phyloP scores from a whole-genome alignment of 2,797 vertebrate genomes.

The Lithobates sylvaticus region DNA sequence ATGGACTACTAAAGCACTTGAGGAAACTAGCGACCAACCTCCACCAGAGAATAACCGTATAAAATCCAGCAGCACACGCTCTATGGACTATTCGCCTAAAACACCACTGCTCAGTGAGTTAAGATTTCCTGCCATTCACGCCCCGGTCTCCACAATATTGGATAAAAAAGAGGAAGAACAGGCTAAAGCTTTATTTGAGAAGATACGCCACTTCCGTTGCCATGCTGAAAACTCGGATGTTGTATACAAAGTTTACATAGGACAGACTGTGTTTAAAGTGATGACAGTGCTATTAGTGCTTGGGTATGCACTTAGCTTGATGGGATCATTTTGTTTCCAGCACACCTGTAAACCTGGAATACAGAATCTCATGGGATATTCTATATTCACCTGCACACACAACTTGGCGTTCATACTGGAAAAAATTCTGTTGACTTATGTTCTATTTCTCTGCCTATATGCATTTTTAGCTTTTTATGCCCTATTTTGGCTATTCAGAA shows the following conservation, averaged over 20 bases:
- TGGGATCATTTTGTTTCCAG: constrained; percentile 78
- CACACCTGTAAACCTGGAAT: constrained; percentile 77
- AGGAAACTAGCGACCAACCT: constrained; percentile 78
- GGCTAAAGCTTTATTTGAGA: constrained; percentile 83
- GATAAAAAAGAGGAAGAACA: constrained; percentile 83
- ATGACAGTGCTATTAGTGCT: constrained; percentile 75
- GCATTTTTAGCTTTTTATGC: constrained; percentile 79
- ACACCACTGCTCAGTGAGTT: constrained; percentile 48
- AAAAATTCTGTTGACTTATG: constrained; percentile 80
- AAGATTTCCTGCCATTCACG: constrained; percentile 32
- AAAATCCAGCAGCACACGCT: constrained; percentile 42
- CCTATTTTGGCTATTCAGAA: constrained; percentile 80
- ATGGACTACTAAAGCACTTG: constrained; percentile 84
- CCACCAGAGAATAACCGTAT: constrained; percentile 47
- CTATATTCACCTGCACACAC: constrained; percentile 80
- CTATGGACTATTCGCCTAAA: constrained; percentile 51
- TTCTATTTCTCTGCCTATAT: constrained; percentile 78
- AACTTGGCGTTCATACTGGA: constrained; percentile 79
- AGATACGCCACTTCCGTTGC: constrained; percentile 79
- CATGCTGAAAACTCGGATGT: constrained; percentile 81
- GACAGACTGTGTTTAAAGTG: constrained; percentile 81
- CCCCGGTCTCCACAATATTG: constrained; percentile 67
- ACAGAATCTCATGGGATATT: constrained; percentile 75
- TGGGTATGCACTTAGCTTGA: constrained; percentile 76
- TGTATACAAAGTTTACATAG: constrained; percentile 83